Evolutionary conservation across 2,888 invertebrate species (phyloP), one percentile per base, ranked within the genome.

Genomic region (Cosmia trapezina): DNA sequence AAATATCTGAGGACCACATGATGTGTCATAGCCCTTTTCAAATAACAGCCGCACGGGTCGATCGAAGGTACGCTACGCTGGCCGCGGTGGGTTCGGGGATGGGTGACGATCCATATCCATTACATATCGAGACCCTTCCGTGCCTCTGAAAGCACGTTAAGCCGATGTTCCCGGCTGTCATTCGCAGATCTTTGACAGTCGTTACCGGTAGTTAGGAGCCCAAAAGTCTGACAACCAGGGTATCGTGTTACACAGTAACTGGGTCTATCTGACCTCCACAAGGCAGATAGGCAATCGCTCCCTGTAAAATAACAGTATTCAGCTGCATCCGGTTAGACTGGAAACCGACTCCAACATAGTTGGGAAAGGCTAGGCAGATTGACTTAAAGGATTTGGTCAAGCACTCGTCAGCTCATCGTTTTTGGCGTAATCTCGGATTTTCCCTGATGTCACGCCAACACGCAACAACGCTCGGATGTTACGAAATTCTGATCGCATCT

Each of bases 361-460:
- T 28, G 54, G 53, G 28, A 54, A 54, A 54, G 28, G 22, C 54
- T 54, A 54, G 53, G 54, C 14, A 54, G 54, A 53, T 53, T 53
- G 22, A 22, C 53, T 12, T 22, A 22, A 51, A 22, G 8, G 41
- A n/a, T 33, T 19, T 47, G 6, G 19, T 56, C 2, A 49, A 54
- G 33, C 8, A 7, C 1, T 22, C 11, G 19, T 53, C 54, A 54
- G 28, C 8, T 54, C 14, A 54, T 54, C 28, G 8, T 28, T 8
- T 28, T n/a, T 19, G 14, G n/a, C 12, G 17, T 11, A 37, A 37
- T 37, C 12, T 12, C 19, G 12, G 22, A 67, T 33, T 14, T 22
- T 64, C n/a, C 28, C 49, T 4, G 17, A 14, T 57, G 12, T 49
- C 33, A 49, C 0, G 6, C 11, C 11, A 19, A 14, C 6, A 37